Evolutionary conservation across 2,888 invertebrate species (phyloP).

Genomic region (Agonopterix arenella): DNA sequence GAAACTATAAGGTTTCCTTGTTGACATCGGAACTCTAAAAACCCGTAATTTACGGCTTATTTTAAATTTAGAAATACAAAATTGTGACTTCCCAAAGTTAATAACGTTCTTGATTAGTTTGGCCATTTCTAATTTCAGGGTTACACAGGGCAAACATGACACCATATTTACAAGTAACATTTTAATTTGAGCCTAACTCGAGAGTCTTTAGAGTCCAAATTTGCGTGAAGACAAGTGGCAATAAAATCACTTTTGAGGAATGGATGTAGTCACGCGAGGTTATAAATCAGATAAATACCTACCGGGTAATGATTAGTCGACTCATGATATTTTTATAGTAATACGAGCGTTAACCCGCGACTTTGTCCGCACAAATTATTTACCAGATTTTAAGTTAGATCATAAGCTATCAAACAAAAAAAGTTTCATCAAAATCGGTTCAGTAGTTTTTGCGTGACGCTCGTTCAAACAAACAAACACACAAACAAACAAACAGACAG

Average conservation of each 20-base stretch:
- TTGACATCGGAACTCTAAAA: too few species aligned
- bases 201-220: slow-evolving; percentile 33
- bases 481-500: too few species aligned
- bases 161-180: slow-evolving; percentile 30
- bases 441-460: too few species aligned
- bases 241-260: slow-evolving; percentile 65
- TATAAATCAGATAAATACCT: slow-evolving; percentile 64
- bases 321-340: background rate
- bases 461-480: too few species aligned
- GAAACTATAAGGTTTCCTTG: too few species aligned
- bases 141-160: slow-evolving; percentile 60
- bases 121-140: slow-evolving; percentile 57
- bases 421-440: too few species aligned
- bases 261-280: slow-evolving; percentile 57
- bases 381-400: too few species aligned
- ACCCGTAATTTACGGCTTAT: too few species aligned
- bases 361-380: too few species aligned
- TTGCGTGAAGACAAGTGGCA: slow-evolving; percentile 34
- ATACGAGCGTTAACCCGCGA: too few species aligned
- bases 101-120: slow-evolving; percentile 61
- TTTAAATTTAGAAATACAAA: slow-evolving; percentile 8
- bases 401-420: too few species aligned
- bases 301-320: slow-evolving; percentile 41
- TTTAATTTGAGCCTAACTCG: slow-evolving; percentile 35
- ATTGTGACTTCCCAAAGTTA: slow-evolving; percentile 32